Conservation (phyloP, 2,797 vertebrate species). For the Petrocephalus sullivani region DNA sequence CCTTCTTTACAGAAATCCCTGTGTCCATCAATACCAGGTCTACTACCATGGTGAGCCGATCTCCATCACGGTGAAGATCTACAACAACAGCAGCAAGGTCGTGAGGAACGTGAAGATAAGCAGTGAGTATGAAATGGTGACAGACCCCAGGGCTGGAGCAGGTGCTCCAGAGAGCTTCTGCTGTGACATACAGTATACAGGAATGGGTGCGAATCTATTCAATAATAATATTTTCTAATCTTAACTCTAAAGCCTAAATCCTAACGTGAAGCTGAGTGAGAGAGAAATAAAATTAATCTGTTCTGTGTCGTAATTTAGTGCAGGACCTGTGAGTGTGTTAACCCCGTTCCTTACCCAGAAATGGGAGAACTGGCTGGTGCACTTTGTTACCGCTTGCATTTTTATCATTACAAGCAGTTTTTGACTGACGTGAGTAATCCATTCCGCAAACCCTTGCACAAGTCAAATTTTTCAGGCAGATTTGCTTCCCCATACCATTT, state of each 20-base stretch:
- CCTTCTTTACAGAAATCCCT: background rate
- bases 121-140: conserved; percentile 53
- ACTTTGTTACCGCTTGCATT: background rate
- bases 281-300: background rate
- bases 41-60: conserved; percentile 79
- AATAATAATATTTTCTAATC: background rate
- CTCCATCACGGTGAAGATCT: conserved; percentile 72
- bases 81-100: conserved; percentile 80
- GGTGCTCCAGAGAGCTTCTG: background rate
- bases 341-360: background rate
- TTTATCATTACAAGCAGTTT: background rate
- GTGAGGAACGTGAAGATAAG: conserved; percentile 81
- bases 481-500: background rate
- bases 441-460: background rate
- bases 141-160: background rate
- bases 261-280: background rate
- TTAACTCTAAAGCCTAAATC: background rate
- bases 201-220: background rate
- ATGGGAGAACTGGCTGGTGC: background rate
- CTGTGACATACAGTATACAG: background rate
- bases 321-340: background rate
- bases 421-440: background rate
- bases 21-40: conserved; percentile 56
- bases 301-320: background rate
- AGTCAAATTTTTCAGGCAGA: background rate